phyloP scores from a whole-genome alignment of 2,888 invertebrate species.

The Drosophila fulvimacula region DNA sequence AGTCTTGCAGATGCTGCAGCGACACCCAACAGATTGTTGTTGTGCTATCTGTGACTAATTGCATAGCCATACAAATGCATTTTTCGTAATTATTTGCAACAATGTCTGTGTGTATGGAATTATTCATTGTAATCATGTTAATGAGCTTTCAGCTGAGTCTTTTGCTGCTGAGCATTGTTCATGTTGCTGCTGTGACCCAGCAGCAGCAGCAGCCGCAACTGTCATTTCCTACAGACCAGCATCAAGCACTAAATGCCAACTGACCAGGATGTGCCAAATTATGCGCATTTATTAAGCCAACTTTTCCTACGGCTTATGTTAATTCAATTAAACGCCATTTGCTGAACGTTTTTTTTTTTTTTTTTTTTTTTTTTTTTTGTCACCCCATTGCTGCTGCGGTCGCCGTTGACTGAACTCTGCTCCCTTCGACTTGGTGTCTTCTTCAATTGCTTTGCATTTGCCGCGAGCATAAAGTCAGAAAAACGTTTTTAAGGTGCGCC shows the following conservation, averaged over 20 bases:
- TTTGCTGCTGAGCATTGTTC: constrained; percentile 32
- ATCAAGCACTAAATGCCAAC: constrained; percentile 48
- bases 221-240: constrained; percentile 53
- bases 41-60: constrained; percentile 73
- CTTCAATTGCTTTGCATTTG: constrained; percentile 63
- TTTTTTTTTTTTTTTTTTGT: too few species aligned
- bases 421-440: constrained; percentile 63
- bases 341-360: constrained; percentile 19
- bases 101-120: constrained; percentile 42
- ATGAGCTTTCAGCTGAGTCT: constrained; percentile 59
- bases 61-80: constrained; percentile 74
- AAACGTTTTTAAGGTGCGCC: constrained; percentile 74
- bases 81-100: constrained; percentile 76
- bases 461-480: constrained; percentile 38
- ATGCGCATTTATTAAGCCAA: constrained; percentile 63
- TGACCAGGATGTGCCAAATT: constrained; percentile 70
- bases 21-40: constrained; percentile 28
- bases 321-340: constrained; percentile 74
- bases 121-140: constrained; percentile 76
- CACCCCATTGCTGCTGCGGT: not conserved
- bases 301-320: constrained; percentile 67
- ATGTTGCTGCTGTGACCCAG: constrained; percentile 20
- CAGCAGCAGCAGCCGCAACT: constrained; percentile 40
- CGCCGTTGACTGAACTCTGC: constrained; percentile 50
- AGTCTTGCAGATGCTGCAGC: constrained; percentile 55